These are phyloP conservation scores for Drosophila prosaltans DNA, from an alignment of 1,140 invertebrate genomes.

Conservation along the genomic window DNA sequence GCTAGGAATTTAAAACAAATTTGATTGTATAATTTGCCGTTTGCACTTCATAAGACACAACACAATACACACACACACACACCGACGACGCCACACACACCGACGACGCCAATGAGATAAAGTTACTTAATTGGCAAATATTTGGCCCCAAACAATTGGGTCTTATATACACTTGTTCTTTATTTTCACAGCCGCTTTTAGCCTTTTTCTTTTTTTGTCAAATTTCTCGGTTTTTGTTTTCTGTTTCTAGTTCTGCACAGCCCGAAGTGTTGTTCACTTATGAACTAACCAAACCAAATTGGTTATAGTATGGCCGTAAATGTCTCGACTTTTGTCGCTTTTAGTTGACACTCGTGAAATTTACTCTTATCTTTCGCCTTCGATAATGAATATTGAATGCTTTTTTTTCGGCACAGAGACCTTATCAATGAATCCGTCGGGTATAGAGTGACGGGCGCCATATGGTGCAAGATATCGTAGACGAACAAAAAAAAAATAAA, in stretches of 20 bases:
- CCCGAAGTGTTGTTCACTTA: conserved; percentile 59
- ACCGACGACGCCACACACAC: too few species aligned
- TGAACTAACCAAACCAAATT: conserved; percentile 35
- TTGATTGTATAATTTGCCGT: conserved; percentile 16
- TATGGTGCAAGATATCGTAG: conserved; percentile 35
- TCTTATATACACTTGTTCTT: conserved; percentile 10
- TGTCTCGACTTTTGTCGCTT: conserved; percentile 12
- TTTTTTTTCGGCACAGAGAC: conserved; percentile 62
- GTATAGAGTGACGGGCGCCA: conserved; percentile 24
- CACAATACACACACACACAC: not conserved
- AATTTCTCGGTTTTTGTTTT: conserved; percentile 12
- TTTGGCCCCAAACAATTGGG: conserved; percentile 52
- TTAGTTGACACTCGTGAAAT: conserved; percentile 41
- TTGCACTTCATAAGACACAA: conserved; percentile 37
- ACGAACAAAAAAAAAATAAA: not conserved
- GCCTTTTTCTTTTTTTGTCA: conserved; percentile 3
- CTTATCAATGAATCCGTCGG: conserved; percentile 39
- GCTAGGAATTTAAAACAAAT: conserved; percentile 26
- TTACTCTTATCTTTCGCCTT: conserved; percentile 58
- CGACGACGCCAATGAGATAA: not conserved
- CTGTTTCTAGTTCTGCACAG: conserved; percentile 41
- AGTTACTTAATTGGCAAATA: conserved; percentile 64
- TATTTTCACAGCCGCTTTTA: conserved; percentile 69
- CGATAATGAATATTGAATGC: conserved; percentile 75
- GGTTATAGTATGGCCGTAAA: conserved; percentile 20